Evolutionary conservation across 1,140 invertebrate species (phyloP).

Genomic region (Polypedilum pembai): DNA sequence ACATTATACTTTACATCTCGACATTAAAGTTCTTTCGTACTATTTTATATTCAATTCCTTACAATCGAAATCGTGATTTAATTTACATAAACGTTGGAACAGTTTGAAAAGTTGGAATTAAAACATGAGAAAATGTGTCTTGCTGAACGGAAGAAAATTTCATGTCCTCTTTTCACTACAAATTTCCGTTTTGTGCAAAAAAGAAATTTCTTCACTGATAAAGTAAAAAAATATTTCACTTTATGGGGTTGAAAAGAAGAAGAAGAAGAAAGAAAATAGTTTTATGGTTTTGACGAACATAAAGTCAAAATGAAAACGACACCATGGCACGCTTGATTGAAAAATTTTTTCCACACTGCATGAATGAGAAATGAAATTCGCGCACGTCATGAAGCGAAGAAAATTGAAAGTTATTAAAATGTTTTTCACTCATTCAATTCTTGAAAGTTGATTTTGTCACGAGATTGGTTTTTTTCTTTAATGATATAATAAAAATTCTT

Average conservation of each 20-base stretch:
- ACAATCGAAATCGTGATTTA: conserved; percentile 20
- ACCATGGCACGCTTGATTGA: not conserved
- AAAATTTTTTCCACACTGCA: not conserved
- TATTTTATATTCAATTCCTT: too few species aligned
- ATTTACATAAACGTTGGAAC: conserved; percentile 7
- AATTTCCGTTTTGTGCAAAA: conserved; percentile 7
- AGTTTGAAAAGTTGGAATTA: conserved; percentile 5
- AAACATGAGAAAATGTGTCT: conserved; percentile 20
- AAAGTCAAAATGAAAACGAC: not conserved
- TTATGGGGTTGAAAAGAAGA: not conserved
- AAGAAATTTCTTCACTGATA: not conserved
- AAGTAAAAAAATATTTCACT: not conserved
- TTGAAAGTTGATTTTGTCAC: not conserved
- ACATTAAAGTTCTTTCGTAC: too few species aligned
- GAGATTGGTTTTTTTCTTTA: not conserved
- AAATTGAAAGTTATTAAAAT: conserved; percentile 28
- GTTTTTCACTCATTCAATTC: not conserved
- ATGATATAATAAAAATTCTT: too few species aligned
- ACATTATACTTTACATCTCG: too few species aligned
- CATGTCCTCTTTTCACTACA: conserved; percentile 20
- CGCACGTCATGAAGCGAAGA: not conserved
- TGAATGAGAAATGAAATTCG: conserved; percentile 9
- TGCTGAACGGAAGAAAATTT: not conserved
- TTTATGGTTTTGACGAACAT: conserved; percentile 8
- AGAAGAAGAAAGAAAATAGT: not conserved